phyloP scores from a whole-genome alignment of 2,797 vertebrate genomes.

The Crenichthys baileyi region DNA sequence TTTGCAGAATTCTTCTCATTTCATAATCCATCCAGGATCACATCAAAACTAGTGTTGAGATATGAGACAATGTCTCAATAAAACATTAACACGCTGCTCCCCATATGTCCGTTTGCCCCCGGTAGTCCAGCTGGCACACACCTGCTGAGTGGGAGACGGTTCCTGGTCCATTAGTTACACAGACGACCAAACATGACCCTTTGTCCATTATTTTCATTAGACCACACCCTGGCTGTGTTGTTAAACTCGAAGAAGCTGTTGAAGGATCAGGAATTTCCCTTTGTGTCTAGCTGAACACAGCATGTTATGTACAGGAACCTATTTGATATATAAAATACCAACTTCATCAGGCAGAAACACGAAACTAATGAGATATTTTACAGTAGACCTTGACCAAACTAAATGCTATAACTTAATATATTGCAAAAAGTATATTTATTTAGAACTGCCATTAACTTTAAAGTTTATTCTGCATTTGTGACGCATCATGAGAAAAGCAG shows the following conservation, averaged over 20 bases:
- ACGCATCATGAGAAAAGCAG: too few relatives aligned
- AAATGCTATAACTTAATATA: too few relatives aligned
- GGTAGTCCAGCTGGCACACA: background rate
- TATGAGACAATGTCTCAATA: background rate
- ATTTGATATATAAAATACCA: background rate
- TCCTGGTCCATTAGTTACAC: background rate
- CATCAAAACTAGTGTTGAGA: background rate
- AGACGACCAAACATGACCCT: conserved; percentile 38
- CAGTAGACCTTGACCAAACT: too few relatives aligned
- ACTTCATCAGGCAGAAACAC: background rate
- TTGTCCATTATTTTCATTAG: conserved; percentile 64
- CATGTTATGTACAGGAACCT: conserved; percentile 22
- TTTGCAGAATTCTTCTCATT: background rate
- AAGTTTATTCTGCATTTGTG: too few relatives aligned
- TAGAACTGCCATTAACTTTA: too few relatives aligned
- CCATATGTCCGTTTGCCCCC: background rate
- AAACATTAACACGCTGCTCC: background rate
- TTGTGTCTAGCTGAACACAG: conserved; percentile 7
- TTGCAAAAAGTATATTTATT: too few relatives aligned
- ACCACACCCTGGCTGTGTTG: conserved; percentile 20
- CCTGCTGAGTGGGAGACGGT: background rate
- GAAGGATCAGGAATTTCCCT: conserved; percentile 40
- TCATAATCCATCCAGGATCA: background rate
- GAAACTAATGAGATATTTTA: background rate
- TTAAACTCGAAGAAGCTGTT: background rate